Percentiles rank a stretch among this genome's conserved stretches.
phyloP scores from a whole-genome alignment of 2,888 invertebrate species.

The Andrena bicolor region DNA sequence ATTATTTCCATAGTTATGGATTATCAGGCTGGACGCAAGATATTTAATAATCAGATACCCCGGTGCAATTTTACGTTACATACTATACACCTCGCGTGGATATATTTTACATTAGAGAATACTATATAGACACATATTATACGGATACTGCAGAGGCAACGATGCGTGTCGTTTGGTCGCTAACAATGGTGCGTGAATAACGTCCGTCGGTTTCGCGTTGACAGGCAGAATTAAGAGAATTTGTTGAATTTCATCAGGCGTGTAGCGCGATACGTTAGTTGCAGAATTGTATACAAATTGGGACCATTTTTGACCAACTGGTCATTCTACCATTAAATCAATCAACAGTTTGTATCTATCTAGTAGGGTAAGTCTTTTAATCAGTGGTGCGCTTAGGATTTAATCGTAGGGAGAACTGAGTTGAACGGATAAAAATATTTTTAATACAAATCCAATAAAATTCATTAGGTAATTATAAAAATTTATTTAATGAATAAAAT shows the following conservation, averaged over 20 bases:
- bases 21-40: constrained; percentile 28
- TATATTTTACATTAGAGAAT: too few species aligned
- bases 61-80: constrained; percentile 28
- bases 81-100: background rate
- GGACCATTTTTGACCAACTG: too few species aligned
- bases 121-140: constrained; percentile 16
- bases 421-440: too few species aligned
- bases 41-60: constrained; percentile 33
- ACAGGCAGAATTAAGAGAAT: constrained; percentile 49
- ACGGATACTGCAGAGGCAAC: constrained; percentile 32
- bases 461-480: too few species aligned
- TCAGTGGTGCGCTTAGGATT: too few species aligned
- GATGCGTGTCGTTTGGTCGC: constrained; percentile 15
- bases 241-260: constrained; percentile 11
- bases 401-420: too few species aligned
- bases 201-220: constrained; percentile 21
- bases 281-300: too few species aligned
- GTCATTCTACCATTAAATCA: too few species aligned
- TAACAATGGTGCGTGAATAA: constrained; percentile 35
- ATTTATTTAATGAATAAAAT: too few species aligned
- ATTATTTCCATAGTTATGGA: constrained; percentile 1
- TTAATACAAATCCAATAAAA: too few species aligned
- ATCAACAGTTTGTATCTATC: too few species aligned
- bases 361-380: too few species aligned
- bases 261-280: background rate